Evolutionary conservation across 2,113 vertebrate genomes (phyloP).

Genomic region (Oreochromis spilurus): DNA sequence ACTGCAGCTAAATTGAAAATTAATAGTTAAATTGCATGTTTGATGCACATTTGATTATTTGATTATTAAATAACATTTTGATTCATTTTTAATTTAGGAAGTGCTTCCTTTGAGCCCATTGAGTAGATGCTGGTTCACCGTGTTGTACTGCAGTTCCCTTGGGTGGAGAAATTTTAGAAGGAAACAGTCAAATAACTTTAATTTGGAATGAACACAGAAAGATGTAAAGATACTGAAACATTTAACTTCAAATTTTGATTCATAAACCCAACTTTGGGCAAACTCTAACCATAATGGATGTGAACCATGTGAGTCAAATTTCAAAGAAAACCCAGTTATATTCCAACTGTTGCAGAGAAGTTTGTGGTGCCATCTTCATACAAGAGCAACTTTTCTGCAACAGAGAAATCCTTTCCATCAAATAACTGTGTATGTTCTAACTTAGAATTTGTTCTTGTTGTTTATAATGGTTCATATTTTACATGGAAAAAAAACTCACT

Average conservation of each 20-base stretch:
- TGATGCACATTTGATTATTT: background rate
- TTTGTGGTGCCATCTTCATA: background rate
- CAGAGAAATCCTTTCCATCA: background rate
- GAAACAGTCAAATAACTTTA: background rate
- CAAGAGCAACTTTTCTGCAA: background rate
- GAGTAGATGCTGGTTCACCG: background rate
- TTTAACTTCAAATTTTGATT: background rate
- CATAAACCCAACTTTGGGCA: background rate
- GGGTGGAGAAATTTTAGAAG: background rate
- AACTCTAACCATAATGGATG: background rate
- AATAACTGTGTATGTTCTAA: background rate
- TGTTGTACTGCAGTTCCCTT: background rate
- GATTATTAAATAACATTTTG: background rate
- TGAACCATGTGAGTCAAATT: background rate
- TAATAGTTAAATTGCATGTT: background rate
- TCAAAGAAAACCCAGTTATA: background rate
- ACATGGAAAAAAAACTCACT: background rate
- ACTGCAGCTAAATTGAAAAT: background rate
- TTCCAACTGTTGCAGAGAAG: background rate
- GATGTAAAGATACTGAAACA: background rate
- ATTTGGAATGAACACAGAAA: background rate
- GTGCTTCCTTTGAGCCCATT: background rate
- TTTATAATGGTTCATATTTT: background rate
- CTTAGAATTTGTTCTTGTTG: background rate
- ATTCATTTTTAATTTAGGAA: background rate